Evolutionary conservation across 1,140 invertebrate genomes (phyloP).

Genomic region (Zaprionus nigranus): DNA sequence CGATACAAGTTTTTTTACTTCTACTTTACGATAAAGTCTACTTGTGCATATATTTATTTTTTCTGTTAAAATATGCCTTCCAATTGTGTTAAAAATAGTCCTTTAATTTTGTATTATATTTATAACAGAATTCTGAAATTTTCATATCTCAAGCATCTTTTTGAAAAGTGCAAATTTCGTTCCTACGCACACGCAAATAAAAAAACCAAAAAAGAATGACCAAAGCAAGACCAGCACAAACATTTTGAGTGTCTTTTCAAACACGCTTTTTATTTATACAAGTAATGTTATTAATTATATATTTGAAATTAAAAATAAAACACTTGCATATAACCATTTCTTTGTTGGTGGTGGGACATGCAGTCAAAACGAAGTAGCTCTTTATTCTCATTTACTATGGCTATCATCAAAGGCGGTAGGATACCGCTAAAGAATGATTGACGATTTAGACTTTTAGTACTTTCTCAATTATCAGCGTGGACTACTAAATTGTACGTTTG

Average conservation of each 20-base stretch:
- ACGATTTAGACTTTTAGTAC: no score
- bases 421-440: not conserved
- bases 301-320: not conserved
- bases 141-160: not conserved
- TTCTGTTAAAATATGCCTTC: not conserved
- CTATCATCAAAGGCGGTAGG: not conserved
- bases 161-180: not conserved
- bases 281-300: not conserved
- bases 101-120: not conserved
- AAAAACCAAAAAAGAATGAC: not conserved
- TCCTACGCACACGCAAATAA: not conserved
- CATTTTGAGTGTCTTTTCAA: not conserved
- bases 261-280: not conserved
- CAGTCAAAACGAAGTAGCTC: not conserved
- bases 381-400: not conserved
- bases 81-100: not conserved
- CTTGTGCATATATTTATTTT: not conserved
- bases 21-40: not conserved
- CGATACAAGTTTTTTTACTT: not conserved
- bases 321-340: not conserved
- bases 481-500: not conserved
- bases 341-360: not conserved
- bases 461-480: not conserved
- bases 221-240: not conserved
- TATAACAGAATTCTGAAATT: not conserved